A percentile compares a stretch with the other conserved stretches of the same genome.
Conservation (phyloP, 2,888 invertebrate genomes). For the Vannuccia rotundouncinata region DNA sequence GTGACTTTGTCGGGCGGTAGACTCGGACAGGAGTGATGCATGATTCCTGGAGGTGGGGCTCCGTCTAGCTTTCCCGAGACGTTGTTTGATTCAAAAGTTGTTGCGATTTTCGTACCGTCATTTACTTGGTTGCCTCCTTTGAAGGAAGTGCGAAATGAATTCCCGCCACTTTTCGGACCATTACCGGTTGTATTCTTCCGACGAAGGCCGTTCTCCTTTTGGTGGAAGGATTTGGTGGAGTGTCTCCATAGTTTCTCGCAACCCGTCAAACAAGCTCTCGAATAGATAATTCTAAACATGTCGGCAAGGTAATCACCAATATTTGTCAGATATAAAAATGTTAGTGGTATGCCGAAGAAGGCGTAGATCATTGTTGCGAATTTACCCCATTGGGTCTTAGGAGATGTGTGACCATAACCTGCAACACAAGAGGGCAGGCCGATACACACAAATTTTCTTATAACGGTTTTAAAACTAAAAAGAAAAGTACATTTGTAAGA, state of each 20-base stretch:
- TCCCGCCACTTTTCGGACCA: not conserved
- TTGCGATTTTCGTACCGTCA: not conserved
- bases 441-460: no score
- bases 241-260: constrained; percentile 39
- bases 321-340: constrained; percentile 45
- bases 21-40: not conserved
- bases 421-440: no score
- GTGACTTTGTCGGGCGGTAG: not conserved
- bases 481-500: no score
- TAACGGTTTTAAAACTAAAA: no score
- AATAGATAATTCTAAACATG: constrained; percentile 44
- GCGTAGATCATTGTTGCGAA: constrained; percentile 46
- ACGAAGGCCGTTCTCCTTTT: not conserved
- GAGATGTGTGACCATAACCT: constrained; percentile 46
- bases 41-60: not conserved
- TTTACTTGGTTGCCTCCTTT: not conserved
- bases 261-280: constrained; percentile 43
- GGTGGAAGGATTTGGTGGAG: not conserved
- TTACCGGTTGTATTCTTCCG: not conserved
- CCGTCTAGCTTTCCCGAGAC: not conserved
- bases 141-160: not conserved
- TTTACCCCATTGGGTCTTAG: constrained; percentile 44
- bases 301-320: constrained; percentile 46
- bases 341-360: constrained; percentile 45
- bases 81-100: not conserved